Conservation (phyloP, 2,113 vertebrate species). For the Heteronetta atricapilla region DNA sequence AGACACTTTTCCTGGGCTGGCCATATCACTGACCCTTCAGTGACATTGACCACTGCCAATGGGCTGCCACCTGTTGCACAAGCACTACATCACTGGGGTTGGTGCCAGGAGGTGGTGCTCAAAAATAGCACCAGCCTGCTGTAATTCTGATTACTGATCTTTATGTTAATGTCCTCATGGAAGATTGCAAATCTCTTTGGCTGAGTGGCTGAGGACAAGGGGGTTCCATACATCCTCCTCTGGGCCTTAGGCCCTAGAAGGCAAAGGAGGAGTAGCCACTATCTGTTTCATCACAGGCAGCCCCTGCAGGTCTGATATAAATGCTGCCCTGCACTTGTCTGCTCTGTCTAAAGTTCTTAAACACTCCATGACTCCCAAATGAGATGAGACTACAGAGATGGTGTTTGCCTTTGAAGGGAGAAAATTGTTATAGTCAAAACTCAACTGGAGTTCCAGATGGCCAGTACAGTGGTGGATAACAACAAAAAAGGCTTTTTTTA, state of each 20-base stretch:
- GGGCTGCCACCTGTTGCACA: background rate
- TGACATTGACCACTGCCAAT: background rate
- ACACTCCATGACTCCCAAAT: background rate
- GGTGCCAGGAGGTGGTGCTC: background rate
- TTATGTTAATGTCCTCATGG: background rate
- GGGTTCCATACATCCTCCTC: background rate
- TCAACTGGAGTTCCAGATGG: background rate
- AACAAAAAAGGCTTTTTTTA: background rate
- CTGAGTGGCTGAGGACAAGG: background rate
- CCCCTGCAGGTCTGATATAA: background rate
- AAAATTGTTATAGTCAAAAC: background rate
- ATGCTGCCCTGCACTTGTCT: background rate
- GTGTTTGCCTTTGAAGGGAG: background rate
- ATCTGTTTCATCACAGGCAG: background rate
- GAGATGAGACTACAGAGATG: background rate
- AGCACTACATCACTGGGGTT: accelerated
- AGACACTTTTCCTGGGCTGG: background rate
- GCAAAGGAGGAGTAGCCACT: background rate
- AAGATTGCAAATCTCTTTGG: background rate
- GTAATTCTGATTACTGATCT: background rate
- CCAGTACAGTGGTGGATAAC: background rate
- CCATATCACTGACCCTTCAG: accelerated
- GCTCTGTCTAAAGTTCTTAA: background rate
- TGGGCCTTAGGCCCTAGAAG: background rate
- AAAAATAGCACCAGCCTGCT: background rate